These are phyloP conservation scores for Monopterus albus DNA, from an alignment of 2,113 vertebrate species.

Conservation along the genomic window DNA sequence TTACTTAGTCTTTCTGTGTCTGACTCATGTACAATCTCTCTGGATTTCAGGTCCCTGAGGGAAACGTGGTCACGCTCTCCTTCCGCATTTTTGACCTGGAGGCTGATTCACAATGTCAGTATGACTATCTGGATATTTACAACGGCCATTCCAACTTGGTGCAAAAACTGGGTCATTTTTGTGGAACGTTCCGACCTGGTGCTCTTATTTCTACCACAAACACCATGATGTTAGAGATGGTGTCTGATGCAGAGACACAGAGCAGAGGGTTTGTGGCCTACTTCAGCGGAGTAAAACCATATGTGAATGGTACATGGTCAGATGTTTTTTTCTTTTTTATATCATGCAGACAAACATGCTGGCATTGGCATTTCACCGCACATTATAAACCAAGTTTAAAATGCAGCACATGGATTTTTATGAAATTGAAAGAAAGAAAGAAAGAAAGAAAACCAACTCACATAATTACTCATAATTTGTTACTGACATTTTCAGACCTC, in stretches of 20 bases:
- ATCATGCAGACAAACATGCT: background rate
- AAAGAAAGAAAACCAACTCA: no score
- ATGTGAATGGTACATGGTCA: slow-evolving; percentile 78
- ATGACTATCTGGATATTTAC: slow-evolving; percentile 89
- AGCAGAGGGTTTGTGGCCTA: slow-evolving; percentile 88
- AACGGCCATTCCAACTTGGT: slow-evolving; percentile 82
- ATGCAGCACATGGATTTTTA: no score
- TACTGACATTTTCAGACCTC: no score
- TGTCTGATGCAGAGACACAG: slow-evolving; percentile 81
- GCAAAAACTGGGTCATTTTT: slow-evolving; percentile 89
- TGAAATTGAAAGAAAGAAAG: no score
- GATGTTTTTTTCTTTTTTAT: background rate
- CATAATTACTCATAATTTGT: no score
- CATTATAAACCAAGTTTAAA: no score
- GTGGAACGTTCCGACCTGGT: slow-evolving; percentile 91
- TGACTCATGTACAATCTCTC: slow-evolving; percentile 12
- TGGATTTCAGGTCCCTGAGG: slow-evolving; percentile 86
- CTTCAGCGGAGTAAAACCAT: slow-evolving; percentile 83
- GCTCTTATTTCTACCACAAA: slow-evolving; percentile 86
- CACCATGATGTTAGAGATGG: slow-evolving; percentile 90
- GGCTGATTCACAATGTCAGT: slow-evolving; percentile 87
- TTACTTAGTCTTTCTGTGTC: background rate
- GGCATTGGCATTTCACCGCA: background rate
- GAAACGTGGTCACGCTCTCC: slow-evolving; percentile 85
- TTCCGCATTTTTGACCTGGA: slow-evolving; percentile 92